phyloP scores from a whole-genome alignment of 2,113 vertebrate species.

The Grammomys surdaster region DNA sequence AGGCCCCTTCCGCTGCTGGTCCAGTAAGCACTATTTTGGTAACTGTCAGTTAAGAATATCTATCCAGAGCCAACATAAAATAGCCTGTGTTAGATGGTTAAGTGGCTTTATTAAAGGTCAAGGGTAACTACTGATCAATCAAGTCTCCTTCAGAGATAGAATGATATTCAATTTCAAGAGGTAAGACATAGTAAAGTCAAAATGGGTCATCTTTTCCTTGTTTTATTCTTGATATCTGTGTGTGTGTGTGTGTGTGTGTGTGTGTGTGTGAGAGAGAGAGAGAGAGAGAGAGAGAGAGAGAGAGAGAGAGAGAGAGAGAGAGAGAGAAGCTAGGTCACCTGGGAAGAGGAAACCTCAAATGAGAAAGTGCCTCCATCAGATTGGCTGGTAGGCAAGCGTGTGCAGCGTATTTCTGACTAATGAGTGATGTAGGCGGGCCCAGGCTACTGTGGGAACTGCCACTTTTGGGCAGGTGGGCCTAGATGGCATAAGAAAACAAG shows the following conservation, averaged over 20 bases:
- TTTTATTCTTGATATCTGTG: not conserved
- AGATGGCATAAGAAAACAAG: not conserved
- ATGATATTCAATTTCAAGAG: not conserved
- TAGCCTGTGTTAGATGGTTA: not conserved
- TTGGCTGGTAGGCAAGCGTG: not conserved
- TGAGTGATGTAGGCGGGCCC: not conserved
- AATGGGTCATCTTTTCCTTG: conserved; percentile 23
- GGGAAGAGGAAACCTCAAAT: not conserved
- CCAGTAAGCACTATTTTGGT: conserved; percentile 30
- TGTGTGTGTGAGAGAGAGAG: not conserved
- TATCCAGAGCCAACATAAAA: not conserved
- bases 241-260: not conserved
- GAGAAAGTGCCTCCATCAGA: not conserved
- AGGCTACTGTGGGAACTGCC: not conserved
- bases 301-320: too few species aligned
- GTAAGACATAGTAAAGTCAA: not conserved
- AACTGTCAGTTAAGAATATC: conserved; percentile 19
- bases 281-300: too few species aligned
- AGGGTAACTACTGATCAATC: not conserved
- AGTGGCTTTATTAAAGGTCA: conserved; percentile 9
- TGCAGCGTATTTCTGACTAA: too few species aligned
- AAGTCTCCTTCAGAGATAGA: not conserved
- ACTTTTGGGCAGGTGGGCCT: not conserved
- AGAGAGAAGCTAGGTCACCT: not conserved
- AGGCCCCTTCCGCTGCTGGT: not conserved